A percentile compares a stretch with the other conserved stretches of the same genome.
These are phyloP conservation scores for Protobothrops mucrosquamatus DNA, from an alignment of 2,113 vertebrate species.

Conservation along the genomic window DNA sequence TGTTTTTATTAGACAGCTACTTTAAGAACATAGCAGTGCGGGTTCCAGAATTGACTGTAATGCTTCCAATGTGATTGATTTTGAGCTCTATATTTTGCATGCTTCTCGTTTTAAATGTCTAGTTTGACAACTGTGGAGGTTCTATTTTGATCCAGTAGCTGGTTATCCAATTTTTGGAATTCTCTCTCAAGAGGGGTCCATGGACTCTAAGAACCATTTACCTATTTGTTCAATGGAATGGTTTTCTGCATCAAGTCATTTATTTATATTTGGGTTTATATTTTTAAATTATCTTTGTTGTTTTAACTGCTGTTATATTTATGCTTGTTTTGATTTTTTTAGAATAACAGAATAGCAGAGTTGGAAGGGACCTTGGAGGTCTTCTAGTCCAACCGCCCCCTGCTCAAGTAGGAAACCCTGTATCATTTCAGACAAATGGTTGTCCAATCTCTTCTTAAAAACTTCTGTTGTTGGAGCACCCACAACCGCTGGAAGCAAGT, in stretches of 20 bases:
- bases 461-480: no score
- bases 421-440: no score
- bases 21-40: not conserved
- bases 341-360: not conserved
- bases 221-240: not conserved
- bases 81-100: not conserved
- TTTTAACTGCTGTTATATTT: not conserved
- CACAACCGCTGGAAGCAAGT: no score
- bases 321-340: not conserved
- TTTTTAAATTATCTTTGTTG: not conserved
- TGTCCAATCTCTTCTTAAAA: no score
- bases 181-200: not conserved
- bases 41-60: not conserved
- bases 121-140: not conserved
- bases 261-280: not conserved
- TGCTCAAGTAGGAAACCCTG: no score
- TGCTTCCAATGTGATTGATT: not conserved
- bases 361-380: not conserved
- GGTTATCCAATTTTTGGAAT: not conserved
- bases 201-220: not conserved
- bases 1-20: not conserved
- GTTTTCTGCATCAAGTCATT: not conserved
- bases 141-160: not conserved
- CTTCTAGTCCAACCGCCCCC: no score
- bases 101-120: not conserved